Evolutionary conservation across 2,113 vertebrate genomes (phyloP).

Genomic region (Urocolius indicus): DNA sequence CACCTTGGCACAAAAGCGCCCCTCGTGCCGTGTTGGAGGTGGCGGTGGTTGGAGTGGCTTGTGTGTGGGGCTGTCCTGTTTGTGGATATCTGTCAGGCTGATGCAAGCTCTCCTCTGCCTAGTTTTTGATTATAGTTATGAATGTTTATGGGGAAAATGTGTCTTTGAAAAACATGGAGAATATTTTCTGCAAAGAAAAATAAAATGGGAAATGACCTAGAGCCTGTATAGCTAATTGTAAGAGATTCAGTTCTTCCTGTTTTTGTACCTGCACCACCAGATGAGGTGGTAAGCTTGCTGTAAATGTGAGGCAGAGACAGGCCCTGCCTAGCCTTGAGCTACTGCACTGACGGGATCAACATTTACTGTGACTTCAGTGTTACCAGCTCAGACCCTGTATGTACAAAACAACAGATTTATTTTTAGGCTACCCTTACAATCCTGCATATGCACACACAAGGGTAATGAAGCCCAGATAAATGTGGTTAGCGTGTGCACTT

Average conservation of each 20-base stretch:
- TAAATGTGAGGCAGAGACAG: neutral
- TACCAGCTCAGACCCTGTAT: neutral
- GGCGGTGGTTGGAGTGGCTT: accelerated
- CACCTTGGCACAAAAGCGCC: neutral
- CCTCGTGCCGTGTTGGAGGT: accelerated
- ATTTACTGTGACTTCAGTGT: neutral
- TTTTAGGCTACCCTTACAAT: neutral
- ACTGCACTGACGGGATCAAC: neutral
- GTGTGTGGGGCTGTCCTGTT: neutral
- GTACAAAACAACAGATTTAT: neutral
- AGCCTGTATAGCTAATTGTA: neutral
- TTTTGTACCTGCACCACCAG: neutral
- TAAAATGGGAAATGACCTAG: neutral
- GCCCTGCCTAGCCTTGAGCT: neutral
- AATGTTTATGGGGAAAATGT: neutral
- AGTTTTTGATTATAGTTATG: neutral
- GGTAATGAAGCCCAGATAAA: neutral
- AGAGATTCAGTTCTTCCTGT: neutral
- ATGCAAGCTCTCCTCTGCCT: neutral
- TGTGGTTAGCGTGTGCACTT: neutral
- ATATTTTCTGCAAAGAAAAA: neutral
- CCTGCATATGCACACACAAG: neutral
- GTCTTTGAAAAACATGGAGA: neutral
- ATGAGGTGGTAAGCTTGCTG: neutral
- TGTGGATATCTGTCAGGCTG: neutral